Evolutionary conservation across 2,888 invertebrate species (phyloP), one percentile per base, ranked within the genome.

Genomic region (Malthinus flaveolus): DNA sequence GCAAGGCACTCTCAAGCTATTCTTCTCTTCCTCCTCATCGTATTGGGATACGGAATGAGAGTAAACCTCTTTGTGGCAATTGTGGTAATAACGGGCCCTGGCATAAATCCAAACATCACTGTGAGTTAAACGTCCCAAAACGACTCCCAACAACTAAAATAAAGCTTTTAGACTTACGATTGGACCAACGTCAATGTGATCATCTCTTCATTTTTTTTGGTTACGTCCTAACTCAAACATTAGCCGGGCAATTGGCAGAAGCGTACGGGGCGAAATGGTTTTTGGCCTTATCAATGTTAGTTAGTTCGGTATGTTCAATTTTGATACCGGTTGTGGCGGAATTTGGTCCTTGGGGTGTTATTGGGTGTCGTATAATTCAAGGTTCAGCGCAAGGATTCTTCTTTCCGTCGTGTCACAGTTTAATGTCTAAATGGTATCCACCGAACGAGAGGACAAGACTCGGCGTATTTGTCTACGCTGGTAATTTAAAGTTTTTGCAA

Each of bases 391-490:
- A 82, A 90, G 90, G 91, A 90, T 71, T 90, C 90, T 53, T 90
- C 71, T 90, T 91, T 73, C 93, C 92, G 68, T 95, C 96, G 75
- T 95, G 97, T 71, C 93, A 94, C 80, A 91, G 93, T 57, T 82
- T 95, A 84, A 81, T 94, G 78, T 93, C 93, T 68, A 93, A 94
- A 81, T 95, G 94, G 94, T 90, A 93, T 71, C 93, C 93, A 46
- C 93, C 93, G 62, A 91, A 90, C 75, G 94, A 95, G 81, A 87
- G 93, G 75, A 93, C 93, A 78, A 84, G 93, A 72, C 90, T 93
- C 89, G 92, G 93, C 68, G 92, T 94, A 60, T 90, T 93, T 73
- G 91, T 94, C 67, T 94, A 94, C 81, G 91, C 93, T 75, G 91
- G 90, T n/a, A n/a, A n/a, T n/a, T 32, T n/a, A n/a, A n/a, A n/a